phyloP scores from a whole-genome alignment of 2,113 vertebrate species.

The Butorides virescens region DNA sequence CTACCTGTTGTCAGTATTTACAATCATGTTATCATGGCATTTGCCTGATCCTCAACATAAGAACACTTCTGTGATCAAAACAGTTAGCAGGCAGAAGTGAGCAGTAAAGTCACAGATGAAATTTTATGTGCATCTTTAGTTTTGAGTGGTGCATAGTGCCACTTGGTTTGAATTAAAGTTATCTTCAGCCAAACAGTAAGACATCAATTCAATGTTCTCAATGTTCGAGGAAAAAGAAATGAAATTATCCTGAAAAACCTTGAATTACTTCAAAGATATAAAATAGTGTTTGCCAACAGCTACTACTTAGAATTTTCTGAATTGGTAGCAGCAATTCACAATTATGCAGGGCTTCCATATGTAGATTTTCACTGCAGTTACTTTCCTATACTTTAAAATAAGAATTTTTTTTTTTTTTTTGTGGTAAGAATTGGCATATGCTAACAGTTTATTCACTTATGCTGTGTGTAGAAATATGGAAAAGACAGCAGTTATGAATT shows the following conservation, averaged over 20 bases:
- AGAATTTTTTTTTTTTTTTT: not conserved
- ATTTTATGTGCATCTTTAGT: not conserved
- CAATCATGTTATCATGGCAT: not conserved
- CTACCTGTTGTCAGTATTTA: not conserved
- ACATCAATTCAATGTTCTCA: constrained; percentile 5
- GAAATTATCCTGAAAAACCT: constrained; percentile 1
- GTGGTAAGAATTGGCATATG: not conserved
- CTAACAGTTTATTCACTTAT: not conserved
- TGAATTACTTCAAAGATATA: not conserved
- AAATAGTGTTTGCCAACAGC: not conserved
- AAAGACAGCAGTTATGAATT: constrained; percentile 26
- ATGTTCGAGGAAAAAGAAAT: not conserved
- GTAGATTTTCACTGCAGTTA: not conserved
- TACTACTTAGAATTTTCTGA: not conserved
- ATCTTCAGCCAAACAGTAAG: not conserved
- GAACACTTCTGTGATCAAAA: not conserved
- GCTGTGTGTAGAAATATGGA: not conserved
- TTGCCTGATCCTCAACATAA: not conserved
- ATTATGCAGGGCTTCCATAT: not conserved
- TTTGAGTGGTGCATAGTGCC: not conserved
- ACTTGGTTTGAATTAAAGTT: constrained; percentile 7
- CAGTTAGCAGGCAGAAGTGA: not conserved
- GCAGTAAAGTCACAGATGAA: not conserved
- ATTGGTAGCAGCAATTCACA: not conserved
- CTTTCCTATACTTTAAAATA: not conserved